Conservation (phyloP, 1,140 invertebrate species). For the Gonioctena quinquepunctata region DNA sequence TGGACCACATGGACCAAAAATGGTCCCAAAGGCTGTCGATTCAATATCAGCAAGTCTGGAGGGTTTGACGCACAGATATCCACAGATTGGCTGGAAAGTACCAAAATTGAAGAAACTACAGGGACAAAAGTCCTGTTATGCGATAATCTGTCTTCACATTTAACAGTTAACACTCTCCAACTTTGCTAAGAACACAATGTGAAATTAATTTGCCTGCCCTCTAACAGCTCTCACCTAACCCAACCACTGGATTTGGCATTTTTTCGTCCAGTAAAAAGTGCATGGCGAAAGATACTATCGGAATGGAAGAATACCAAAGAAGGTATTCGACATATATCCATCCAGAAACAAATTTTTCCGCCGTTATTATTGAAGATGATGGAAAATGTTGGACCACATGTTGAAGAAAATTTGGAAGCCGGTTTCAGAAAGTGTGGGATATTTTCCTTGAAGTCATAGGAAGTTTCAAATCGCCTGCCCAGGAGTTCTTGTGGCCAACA, state of each 20-base stretch:
- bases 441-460: neutral
- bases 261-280: neutral
- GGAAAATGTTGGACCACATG: neutral
- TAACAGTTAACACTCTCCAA: neutral
- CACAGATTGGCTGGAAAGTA: neutral
- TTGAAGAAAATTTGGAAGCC: neutral
- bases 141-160: neutral
- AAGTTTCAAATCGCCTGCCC: neutral
- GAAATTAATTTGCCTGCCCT: neutral
- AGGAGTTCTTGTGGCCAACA: neutral
- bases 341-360: neutral
- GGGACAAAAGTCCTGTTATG: neutral
- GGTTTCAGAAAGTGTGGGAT: neutral
- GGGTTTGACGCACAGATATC: neutral
- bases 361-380: neutral
- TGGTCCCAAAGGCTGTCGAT: neutral
- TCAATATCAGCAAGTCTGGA: neutral
- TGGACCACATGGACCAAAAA: neutral
- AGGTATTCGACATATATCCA: neutral
- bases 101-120: neutral
- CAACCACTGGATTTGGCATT: neutral
- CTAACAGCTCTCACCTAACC: neutral
- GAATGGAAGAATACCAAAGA: neutral
- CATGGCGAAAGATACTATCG: neutral
- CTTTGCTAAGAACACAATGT: neutral